phyloP scores from a whole-genome alignment of 2,113 vertebrate species.

The Pterophyllum scalare region DNA sequence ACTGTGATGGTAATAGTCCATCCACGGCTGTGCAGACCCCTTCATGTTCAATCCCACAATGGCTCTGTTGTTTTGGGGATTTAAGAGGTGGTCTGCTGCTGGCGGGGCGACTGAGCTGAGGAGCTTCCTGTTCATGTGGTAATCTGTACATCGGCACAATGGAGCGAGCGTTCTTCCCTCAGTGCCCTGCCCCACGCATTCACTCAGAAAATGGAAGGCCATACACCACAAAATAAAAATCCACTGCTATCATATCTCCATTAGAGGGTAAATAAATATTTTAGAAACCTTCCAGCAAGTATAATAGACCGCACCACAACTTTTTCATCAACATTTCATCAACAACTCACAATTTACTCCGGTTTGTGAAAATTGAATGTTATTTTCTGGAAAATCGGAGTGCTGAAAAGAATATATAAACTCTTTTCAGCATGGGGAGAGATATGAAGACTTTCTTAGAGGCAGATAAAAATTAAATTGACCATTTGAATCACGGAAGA shows the following conservation, averaged over 20 bases:
- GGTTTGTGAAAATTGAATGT: slow-evolving; percentile 43
- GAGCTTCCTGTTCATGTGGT: slow-evolving; percentile 78
- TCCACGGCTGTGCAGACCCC: slow-evolving; percentile 41
- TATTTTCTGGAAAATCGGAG: slow-evolving; percentile 3
- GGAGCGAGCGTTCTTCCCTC: slow-evolving; percentile 44
- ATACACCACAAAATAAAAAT: slow-evolving; percentile 64
- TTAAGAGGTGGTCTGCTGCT: slow-evolving; percentile 58
- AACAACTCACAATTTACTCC: slow-evolving; percentile 26
- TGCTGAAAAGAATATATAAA: slow-evolving; percentile 27
- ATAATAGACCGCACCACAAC: slow-evolving; percentile 55
- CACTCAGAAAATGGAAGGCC: slow-evolving; percentile 64
- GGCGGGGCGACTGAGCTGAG: slow-evolving; percentile 47
- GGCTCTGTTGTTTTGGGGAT: slow-evolving; percentile 57
- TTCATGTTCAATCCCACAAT: slow-evolving; percentile 67
- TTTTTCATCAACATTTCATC: slow-evolving; percentile 17
- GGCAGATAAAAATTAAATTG: background rate
- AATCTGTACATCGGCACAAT: slow-evolving; percentile 65
- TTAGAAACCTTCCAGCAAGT: slow-evolving; percentile 60
- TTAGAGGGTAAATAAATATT: slow-evolving; percentile 72
- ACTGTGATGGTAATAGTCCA: slow-evolving; percentile 74
- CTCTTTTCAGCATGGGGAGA: slow-evolving; percentile 25
- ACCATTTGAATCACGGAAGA: slow-evolving; percentile 25
- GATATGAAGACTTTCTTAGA: background rate
- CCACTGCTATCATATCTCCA: slow-evolving; percentile 62
- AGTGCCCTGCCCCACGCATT: slow-evolving; percentile 51